Conservation (phyloP, 2,797 vertebrate genomes). For the Helarctos malayanus region DNA sequence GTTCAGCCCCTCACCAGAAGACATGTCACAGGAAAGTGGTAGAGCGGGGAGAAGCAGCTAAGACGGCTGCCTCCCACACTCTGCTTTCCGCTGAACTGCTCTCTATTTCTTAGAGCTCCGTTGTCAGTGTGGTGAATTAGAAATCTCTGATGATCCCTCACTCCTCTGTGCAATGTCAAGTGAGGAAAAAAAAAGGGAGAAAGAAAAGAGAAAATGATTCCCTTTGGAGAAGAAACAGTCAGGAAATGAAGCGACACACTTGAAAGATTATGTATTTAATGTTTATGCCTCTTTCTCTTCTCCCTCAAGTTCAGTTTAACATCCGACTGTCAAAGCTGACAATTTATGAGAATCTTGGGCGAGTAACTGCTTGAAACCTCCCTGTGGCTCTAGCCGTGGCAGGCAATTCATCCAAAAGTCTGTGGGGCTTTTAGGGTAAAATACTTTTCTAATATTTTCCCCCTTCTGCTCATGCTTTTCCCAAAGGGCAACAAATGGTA, state of each 20-base stretch:
- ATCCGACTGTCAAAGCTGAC: background rate
- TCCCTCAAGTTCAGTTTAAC: slow-evolving; percentile 63
- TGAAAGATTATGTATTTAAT: slow-evolving; percentile 74
- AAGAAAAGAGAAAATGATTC: background rate
- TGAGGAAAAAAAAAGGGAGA: background rate
- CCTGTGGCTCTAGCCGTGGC: slow-evolving; percentile 49
- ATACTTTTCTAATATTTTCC: slow-evolving; percentile 72
- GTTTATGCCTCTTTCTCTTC: slow-evolving; percentile 55
- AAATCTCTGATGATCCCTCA: background rate
- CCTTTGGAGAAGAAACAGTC: slow-evolving; percentile 40
- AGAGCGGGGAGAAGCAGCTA: accelerated
- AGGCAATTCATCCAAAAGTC: slow-evolving; percentile 71
- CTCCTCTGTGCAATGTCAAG: background rate
- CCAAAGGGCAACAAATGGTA: slow-evolving; percentile 60
- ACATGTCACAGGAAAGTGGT: background rate
- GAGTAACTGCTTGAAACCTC: slow-evolving; percentile 50
- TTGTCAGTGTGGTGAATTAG: background rate
- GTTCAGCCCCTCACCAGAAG: background rate
- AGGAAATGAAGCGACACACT: slow-evolving; percentile 60
- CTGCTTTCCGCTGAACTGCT: background rate
- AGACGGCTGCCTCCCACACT: no score
- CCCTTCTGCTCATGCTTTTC: slow-evolving; percentile 68
- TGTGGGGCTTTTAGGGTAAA: slow-evolving; percentile 71
- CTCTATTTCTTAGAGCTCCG: background rate
- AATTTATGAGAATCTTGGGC: slow-evolving; percentile 71